Evolutionary conservation across 1,140 invertebrate genomes (phyloP).

Genomic region (Diabrotica virgifera): DNA sequence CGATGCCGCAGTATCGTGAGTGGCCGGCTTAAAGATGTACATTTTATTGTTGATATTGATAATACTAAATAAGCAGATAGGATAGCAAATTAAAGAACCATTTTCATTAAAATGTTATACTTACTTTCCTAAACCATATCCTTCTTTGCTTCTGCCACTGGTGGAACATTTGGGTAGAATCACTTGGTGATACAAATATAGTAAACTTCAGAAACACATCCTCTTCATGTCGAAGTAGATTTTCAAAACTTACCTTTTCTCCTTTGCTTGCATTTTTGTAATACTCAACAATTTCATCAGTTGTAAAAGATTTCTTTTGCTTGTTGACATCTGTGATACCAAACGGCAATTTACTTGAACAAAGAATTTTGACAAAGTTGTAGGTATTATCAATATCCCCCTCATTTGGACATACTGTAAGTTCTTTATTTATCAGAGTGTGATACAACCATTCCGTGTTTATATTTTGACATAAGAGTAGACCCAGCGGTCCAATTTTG

Average conservation of each 20-base stretch:
- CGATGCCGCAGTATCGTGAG: too few relatives aligned
- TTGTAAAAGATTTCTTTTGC: constrained; percentile 13
- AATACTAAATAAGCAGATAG: too few relatives aligned
- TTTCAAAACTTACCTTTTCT: constrained; percentile 24
- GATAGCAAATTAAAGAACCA: too few relatives aligned
- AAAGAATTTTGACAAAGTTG: constrained; percentile 42
- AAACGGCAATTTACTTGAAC: constrained; percentile 50
- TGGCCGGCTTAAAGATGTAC: too few relatives aligned
- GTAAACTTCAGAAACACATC: constrained; percentile 39
- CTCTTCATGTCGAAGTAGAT: constrained; percentile 24
- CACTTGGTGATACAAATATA: constrained; percentile 45
- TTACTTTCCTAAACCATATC: constrained; percentile 76
- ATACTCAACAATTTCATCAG: constrained; percentile 23
- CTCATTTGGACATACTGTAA: constrained; percentile 52
- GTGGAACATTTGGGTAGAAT: constrained; percentile 59
- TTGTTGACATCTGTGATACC: constrained; percentile 50
- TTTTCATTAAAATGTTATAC: background rate
- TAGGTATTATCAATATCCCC: constrained; percentile 41
- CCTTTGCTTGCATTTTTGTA: constrained; percentile 27
- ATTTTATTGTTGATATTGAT: too few relatives aligned
- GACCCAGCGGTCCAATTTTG: constrained; percentile 54
- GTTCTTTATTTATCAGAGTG: constrained; percentile 53
- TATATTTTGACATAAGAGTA: constrained; percentile 54
- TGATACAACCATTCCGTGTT: constrained; percentile 57
- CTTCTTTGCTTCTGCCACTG: constrained; percentile 71